Percentiles rank a stretch among this genome's conserved stretches.
Evolutionary conservation across 2,797 vertebrate genomes (phyloP).

Genomic region (Ceryle rudis): DNA sequence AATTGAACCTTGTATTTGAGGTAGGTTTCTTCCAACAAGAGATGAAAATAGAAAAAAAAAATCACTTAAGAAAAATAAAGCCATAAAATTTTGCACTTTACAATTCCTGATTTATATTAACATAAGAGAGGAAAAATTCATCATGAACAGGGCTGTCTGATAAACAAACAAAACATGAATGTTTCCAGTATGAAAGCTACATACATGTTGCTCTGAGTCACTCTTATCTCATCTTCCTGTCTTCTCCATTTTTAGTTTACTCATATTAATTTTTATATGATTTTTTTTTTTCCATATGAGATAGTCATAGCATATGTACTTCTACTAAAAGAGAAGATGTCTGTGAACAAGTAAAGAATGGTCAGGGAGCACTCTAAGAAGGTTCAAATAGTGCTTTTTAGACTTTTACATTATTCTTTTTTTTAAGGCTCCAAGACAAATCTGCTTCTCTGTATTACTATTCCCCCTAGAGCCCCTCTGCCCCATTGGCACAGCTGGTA

Average conservation of each 20-base stretch:
- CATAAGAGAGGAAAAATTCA: not conserved
- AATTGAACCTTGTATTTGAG: not conserved
- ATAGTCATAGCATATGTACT: not conserved
- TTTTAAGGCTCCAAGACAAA: not conserved
- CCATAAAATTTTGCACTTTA: not conserved
- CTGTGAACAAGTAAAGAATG: not conserved
- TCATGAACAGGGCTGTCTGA: not conserved
- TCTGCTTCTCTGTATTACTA: not conserved
- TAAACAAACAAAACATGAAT: not conserved
- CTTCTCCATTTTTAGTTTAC: not conserved
- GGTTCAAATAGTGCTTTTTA: not conserved
- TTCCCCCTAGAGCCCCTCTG: not conserved
- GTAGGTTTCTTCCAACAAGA: not conserved
- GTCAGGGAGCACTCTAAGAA: not conserved
- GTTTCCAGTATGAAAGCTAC: not conserved
- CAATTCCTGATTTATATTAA: not conserved
- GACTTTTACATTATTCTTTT: not conserved
- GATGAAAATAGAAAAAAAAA: not conserved
- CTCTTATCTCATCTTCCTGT: not conserved
- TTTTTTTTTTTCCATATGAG: not conserved
- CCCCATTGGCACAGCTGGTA: not conserved
- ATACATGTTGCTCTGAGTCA: not conserved
- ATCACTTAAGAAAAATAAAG: not conserved
- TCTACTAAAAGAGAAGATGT: not conserved
- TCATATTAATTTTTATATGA: not conserved